Evolutionary conservation across 2,797 vertebrate genomes (phyloP).

Genomic region (Anguilla pacifica): DNA sequence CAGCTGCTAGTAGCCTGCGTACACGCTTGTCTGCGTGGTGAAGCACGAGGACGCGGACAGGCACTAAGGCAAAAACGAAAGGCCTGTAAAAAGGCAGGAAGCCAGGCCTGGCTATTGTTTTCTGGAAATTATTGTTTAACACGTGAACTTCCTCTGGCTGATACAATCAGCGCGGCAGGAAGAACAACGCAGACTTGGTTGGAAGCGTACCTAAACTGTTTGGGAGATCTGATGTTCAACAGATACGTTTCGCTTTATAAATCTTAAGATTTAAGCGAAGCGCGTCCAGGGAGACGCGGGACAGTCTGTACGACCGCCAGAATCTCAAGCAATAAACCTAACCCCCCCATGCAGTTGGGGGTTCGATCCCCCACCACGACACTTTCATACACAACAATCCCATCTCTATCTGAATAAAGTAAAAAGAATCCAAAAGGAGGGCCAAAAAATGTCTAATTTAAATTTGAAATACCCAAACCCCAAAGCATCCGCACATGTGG

Average conservation of each 20-base stretch:
- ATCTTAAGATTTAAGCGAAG: too few species aligned
- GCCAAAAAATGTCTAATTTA: background rate
- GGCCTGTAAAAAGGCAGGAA: slow-evolving; percentile 33
- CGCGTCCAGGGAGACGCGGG: too few species aligned
- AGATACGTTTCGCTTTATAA: background rate
- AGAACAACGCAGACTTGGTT: background rate
- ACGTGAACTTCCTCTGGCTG: slow-evolving; percentile 11
- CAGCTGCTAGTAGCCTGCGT: slow-evolving; percentile 52
- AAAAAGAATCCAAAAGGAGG: background rate
- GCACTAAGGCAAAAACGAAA: slow-evolving; percentile 44
- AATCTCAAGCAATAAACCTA: background rate
- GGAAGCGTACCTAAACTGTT: background rate
- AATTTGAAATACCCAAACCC: background rate
- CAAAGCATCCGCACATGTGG: background rate
- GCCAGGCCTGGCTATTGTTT: slow-evolving; percentile 43
- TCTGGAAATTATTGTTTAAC: slow-evolving; percentile 29
- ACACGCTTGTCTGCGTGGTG: background rate
- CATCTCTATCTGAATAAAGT: background rate
- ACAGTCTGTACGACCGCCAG: background rate
- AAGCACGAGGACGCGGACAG: background rate
- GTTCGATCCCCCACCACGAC: background rate
- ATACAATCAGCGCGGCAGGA: slow-evolving; percentile 17
- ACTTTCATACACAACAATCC: background rate
- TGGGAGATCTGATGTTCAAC: background rate
- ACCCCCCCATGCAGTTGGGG: background rate